These are phyloP conservation scores for Ailurus styani DNA, from an alignment of 2,113 vertebrate genomes.

Conservation along the genomic window DNA sequence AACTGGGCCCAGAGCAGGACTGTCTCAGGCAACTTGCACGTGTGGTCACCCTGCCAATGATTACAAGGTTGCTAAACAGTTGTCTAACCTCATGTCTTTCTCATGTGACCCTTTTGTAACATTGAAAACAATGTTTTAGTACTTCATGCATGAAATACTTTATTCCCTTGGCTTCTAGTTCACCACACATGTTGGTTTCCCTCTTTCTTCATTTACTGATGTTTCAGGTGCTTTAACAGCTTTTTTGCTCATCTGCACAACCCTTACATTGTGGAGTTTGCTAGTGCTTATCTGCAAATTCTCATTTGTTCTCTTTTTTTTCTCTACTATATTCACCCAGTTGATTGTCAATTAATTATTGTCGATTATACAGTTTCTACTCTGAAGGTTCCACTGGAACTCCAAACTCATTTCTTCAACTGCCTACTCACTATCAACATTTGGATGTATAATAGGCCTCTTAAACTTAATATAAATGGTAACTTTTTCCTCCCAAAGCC, in stretches of 20 bases:
- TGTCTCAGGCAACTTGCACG: not conserved
- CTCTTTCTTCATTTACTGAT: not conserved
- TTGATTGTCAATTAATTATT: not conserved
- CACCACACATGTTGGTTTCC: not conserved
- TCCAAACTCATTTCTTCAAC: not conserved
- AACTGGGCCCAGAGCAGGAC: not conserved
- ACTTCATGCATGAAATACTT: not conserved
- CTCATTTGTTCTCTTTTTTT: not conserved
- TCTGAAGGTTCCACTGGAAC: not conserved
- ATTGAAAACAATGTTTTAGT: not conserved
- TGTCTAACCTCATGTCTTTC: not conserved
- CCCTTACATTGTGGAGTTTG: not conserved
- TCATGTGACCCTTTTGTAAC: not conserved
- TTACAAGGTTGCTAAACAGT: not conserved
- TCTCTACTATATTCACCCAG: not conserved
- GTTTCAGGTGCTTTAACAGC: not conserved
- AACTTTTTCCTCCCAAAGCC: not conserved
- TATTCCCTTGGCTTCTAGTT: not conserved
- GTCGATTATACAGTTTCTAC: not conserved
- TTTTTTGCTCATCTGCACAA: not conserved
- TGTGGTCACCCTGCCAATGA: not conserved
- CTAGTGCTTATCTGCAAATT: not conserved
- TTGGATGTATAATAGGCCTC: not conserved
- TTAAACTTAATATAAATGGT: not conserved
- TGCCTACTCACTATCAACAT: not conserved